These are phyloP conservation scores for Microplitis mediator DNA, from an alignment of 1,140 invertebrate genomes.

Conservation along the genomic window DNA sequence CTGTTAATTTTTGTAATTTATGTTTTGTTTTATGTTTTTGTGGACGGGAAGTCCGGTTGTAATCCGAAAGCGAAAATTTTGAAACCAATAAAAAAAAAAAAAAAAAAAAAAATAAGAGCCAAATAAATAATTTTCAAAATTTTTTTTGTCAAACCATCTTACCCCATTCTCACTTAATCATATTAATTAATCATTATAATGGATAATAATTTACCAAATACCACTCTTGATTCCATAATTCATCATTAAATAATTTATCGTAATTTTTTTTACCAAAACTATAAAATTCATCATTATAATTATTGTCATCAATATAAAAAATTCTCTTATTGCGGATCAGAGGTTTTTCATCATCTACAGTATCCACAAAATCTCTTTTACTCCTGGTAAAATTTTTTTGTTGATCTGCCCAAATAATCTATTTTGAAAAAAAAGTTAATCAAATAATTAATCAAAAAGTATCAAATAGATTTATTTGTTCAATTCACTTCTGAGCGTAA, in stretches of 20 bases:
- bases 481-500: constrained; percentile 55
- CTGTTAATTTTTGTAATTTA: too few relatives aligned
- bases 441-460: constrained; percentile 12
- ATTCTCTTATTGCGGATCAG: constrained; percentile 48
- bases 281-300: background rate
- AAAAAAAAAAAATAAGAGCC: too few relatives aligned
- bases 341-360: constrained; percentile 43
- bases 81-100: too few relatives aligned
- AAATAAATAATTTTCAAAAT: too few relatives aligned
- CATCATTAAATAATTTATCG: constrained; percentile 75
- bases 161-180: background rate
- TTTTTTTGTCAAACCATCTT: too few relatives aligned
- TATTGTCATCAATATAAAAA: constrained; percentile 29
- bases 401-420: constrained; percentile 76
- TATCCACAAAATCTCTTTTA: constrained; percentile 66
- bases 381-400: constrained; percentile 68
- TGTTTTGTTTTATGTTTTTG: too few relatives aligned
- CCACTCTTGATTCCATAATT: constrained; percentile 87
- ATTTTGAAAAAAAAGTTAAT: constrained; percentile 5
- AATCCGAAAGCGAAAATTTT: too few relatives aligned
- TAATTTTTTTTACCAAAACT: background rate
- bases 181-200: background rate
- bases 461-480: constrained; percentile 1
- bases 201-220: constrained; percentile 75
- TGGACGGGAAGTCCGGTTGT: too few relatives aligned